Evolutionary conservation across 2,888 invertebrate genomes (phyloP), one percentile per base, ranked within the genome.

Genomic region (Rhorus exstirpatorius): DNA sequence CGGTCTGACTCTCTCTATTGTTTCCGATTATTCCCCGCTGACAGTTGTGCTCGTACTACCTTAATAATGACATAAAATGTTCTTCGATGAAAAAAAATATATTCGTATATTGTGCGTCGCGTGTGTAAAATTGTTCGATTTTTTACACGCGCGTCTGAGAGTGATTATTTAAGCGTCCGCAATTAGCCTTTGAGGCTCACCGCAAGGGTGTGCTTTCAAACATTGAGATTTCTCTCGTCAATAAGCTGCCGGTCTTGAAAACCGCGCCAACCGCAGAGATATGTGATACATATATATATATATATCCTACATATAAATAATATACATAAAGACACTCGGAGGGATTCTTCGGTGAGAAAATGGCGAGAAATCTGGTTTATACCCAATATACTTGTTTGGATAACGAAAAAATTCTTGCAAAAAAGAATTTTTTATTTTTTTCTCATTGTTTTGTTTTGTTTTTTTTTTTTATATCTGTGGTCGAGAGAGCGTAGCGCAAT

Each of bases 221-320:
- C 38, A 51, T 67, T 21, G 51, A 31, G 38, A 58, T 6, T 41
- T 8, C 2, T 1, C 38, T 0, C 7, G 7, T 31, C 38, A n/a
- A 35, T 3, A n/a, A 70, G 55, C 70, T 31, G 31, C 71, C 46
- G 19, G 71, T 71, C 46, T 71, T 58, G 41, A 41, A 71, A 44
- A 71, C 41, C 46, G 26, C 71, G 19, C n/a, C n/a, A n/a, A 46
- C 55, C 17, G 12, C 14, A 49, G 35, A 17, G 1, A 49, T 49
- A 49, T 14, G 12, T 14, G 12, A 17, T 4, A 12, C 10, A 12
- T 41, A n/a, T n/a, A n/a, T n/a, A n/a, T n/a, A n/a, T n/a, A n/a
- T n/a, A n/a, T n/a, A n/a, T n/a, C n/a, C n/a, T n/a, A n/a, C n/a
- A n/a, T n/a, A n/a, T n/a, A n/a, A n/a, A n/a, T n/a, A n/a, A n/a